Conservation (phyloP, 2,113 vertebrate genomes). For the Hypocryptadius cinnamomeus region DNA sequence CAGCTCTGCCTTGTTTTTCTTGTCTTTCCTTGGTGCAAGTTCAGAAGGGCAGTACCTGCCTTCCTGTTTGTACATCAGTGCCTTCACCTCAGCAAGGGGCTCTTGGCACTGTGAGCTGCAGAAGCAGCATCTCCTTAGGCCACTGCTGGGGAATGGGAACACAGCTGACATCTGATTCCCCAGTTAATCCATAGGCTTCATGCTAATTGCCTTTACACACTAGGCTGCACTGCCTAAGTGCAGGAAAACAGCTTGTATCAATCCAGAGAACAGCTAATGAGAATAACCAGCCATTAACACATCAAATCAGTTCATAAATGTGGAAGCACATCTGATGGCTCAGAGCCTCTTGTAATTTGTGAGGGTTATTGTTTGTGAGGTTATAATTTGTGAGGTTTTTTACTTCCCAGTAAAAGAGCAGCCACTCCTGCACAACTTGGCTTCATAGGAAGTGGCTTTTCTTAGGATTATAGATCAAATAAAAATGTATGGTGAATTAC, state of each 20-base stretch:
- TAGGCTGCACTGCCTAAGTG: neutral
- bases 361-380: neutral
- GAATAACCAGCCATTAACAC: constrained; percentile 14
- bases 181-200: neutral
- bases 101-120: neutral
- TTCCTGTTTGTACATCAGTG: neutral
- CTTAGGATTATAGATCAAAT: neutral
- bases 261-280: neutral
- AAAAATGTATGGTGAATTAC: neutral
- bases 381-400: neutral
- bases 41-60: neutral
- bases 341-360: neutral
- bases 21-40: neutral
- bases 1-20: neutral
- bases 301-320: constrained; percentile 6
- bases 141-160: neutral
- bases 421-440: neutral
- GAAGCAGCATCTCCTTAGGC: neutral
- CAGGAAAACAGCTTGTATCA: neutral
- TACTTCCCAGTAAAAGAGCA: neutral
- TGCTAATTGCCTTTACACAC: neutral
- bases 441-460: neutral
- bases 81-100: neutral
- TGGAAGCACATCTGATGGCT: neutral
- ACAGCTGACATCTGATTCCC: neutral